Evolutionary conservation across 2,113 vertebrate genomes (phyloP), one percentile per base, ranked within the genome.

Genomic region (Chamaea fasciata): DNA sequence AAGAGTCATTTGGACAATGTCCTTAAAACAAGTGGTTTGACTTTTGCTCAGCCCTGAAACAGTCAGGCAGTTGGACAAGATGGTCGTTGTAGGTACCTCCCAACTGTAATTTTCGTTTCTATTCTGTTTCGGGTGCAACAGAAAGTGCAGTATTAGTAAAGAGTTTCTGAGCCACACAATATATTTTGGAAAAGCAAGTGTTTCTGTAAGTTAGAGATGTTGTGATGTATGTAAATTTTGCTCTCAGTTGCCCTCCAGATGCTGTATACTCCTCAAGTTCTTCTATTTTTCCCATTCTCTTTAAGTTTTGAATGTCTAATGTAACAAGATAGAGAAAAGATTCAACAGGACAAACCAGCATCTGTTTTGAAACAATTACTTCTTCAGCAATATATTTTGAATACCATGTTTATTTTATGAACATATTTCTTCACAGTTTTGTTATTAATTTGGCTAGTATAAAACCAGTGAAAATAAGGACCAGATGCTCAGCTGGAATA

Each of bases 401-500:
- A 93, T 75, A 68, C 3, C 4, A 19, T 60, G 35, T 88, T 83
- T 37, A 74, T 90, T 93, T 90, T 90, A 90, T 63, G 63, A 89
- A 80, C 28, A 33, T 89, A 88, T 46, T 80, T 86, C 56, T 95
- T 94, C 52, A 71, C 75, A 81, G 33, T 75, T 96, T 88, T 90
- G 33, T 79, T 95, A 80, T 90, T 95, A 71, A 74, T 92, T 88
- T 10, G 1, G 35, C 22, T 95, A 78, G 73, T 68, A 65, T 56
- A 83, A 95, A 88, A 74, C 24, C 47, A 94, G 44, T 88, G 84
- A 85, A 86, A 93, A 84, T 68, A 82, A 90, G 35, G 67, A 90
- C 70, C 87, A 95, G 81, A 90, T 94, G 75, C 82, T 91, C 49
- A 91, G 50, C 57, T 93, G 87, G 50, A 88, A 84, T 88, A 88